phyloP scores from a whole-genome alignment of 2,113 vertebrate species.

The Spea bombifrons region DNA sequence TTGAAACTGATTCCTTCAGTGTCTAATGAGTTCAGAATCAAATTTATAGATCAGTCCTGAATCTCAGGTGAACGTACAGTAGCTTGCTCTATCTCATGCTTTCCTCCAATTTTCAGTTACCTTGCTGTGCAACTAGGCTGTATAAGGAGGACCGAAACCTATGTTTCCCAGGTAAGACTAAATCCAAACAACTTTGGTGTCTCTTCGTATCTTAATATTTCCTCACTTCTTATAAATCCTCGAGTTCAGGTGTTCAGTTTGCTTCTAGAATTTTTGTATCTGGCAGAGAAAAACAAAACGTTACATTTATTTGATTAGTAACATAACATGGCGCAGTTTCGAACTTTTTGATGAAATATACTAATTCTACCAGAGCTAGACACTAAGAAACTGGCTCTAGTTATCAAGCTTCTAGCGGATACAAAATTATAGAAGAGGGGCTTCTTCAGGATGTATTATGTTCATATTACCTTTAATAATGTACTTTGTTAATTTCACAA shows the following conservation, averaged over 20 bases:
- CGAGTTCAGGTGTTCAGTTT: conserved; percentile 2
- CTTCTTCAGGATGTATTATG: too few species aligned
- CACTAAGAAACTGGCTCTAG: too few species aligned
- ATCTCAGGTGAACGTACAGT: conserved; percentile 3
- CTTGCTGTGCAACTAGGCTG: conserved; percentile 13
- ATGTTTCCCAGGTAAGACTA: conserved; percentile 30
- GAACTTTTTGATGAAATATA: too few species aligned
- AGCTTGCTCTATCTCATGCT: conserved; percentile 28
- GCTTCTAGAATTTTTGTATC: conserved; percentile 17
- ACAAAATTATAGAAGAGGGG: too few species aligned
- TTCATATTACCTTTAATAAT: too few species aligned
- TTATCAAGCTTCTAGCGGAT: too few species aligned
- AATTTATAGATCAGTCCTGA: neutral
- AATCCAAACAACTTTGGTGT: conserved; percentile 26
- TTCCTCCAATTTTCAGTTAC: conserved; percentile 29
- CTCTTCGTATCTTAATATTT: conserved; percentile 21
- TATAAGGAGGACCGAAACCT: neutral
- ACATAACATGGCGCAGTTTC: too few species aligned
- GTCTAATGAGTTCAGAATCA: conserved; percentile 11
- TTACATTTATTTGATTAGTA: too few species aligned
- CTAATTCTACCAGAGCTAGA: too few species aligned
- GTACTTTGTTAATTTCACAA: too few species aligned
- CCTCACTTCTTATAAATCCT: conserved; percentile 14
- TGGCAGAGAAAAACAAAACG: conserved; percentile 12
- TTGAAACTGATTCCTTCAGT: conserved; percentile 17